A percentile compares a stretch with the other conserved stretches of the same genome.
phyloP scores from a whole-genome alignment of 2,797 vertebrate species.

The Pangasius larnaudii region DNA sequence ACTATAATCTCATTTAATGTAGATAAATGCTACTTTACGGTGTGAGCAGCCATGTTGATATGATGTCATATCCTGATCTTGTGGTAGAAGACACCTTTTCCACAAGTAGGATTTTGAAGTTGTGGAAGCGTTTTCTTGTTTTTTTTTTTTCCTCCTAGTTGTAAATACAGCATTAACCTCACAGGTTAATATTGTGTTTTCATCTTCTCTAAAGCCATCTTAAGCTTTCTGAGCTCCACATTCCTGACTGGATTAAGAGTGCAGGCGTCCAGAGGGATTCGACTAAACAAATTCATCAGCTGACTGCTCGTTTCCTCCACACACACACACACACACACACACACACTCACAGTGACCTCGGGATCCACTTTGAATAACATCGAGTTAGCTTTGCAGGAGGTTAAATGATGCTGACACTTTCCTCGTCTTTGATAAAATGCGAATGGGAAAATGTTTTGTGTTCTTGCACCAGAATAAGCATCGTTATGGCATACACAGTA shows the following conservation, averaged over 20 bases:
- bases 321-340: neutral
- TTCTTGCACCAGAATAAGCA: neutral
- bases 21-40: neutral
- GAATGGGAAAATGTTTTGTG: neutral
- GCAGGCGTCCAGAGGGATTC: slow-evolving; percentile 56
- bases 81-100: neutral
- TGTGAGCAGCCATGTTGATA: neutral
- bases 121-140: neutral
- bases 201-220: slow-evolving; percentile 6
- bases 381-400: neutral
- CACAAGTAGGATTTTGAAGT: neutral
- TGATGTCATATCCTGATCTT: neutral
- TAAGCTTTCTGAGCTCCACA: slow-evolving; percentile 56
- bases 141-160: neutral
- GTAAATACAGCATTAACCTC: neutral
- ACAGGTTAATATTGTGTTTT: neutral
- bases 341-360: neutral
- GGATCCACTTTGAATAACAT: neutral
- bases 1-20: neutral
- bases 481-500: neutral
- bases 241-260: slow-evolving; percentile 75
- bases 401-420: neutral
- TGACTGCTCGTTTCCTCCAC: slow-evolving; percentile 69
- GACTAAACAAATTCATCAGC: slow-evolving; percentile 44
- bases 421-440: neutral